These are phyloP conservation scores for Horisme vitalbata DNA, from an alignment of 2,888 invertebrate species.

Conservation along the genomic window DNA sequence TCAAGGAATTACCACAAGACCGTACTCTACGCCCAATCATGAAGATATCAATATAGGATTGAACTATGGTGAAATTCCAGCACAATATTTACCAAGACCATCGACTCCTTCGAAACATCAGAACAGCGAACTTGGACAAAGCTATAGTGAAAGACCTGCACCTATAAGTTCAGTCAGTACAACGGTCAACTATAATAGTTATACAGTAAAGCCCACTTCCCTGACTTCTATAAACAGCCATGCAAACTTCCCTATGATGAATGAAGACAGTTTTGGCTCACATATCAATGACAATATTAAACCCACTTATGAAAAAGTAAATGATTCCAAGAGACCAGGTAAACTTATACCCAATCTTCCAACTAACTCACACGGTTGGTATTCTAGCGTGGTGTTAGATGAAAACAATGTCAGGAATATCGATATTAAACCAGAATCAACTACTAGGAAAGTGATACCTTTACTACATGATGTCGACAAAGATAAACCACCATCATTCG, in stretches of 20 bases:
- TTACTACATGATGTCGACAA: slow-evolving; percentile 57
- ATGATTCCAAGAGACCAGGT: slow-evolving; percentile 56
- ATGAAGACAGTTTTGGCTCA: slow-evolving; percentile 43
- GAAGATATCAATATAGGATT: slow-evolving; percentile 6
- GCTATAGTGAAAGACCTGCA: slow-evolving; percentile 34
- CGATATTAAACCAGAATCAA: slow-evolving; percentile 61
- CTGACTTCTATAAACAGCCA: slow-evolving; percentile 66
- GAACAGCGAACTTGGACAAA: too few relatives aligned
- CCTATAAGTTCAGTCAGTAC: slow-evolving; percentile 12
- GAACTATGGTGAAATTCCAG: slow-evolving; percentile 14
- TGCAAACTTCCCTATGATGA: slow-evolving; percentile 76
- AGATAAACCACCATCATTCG: slow-evolving; percentile 58
- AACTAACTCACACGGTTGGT: slow-evolving; percentile 77
- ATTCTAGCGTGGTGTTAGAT: slow-evolving; percentile 61
- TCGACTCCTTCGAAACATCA: too few relatives aligned
- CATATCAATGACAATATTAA: slow-evolving; percentile 40
- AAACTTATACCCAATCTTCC: slow-evolving; percentile 67
- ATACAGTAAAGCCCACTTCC: slow-evolving; percentile 37
- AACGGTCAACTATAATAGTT: slow-evolving; percentile 9
- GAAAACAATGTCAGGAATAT: slow-evolving; percentile 59
- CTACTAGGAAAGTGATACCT: slow-evolving; percentile 72
- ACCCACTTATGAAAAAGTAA: slow-evolving; percentile 51
- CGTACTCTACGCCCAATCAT: neutral
- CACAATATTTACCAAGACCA: slow-evolving; percentile 6
- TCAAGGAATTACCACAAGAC: slow-evolving; percentile 4